Percentiles rank a stretch among this genome's conserved stretches.
These are phyloP conservation scores for Protobothrops flavoviridis DNA, from an alignment of 2,113 vertebrate species.

Conservation along the genomic window DNA sequence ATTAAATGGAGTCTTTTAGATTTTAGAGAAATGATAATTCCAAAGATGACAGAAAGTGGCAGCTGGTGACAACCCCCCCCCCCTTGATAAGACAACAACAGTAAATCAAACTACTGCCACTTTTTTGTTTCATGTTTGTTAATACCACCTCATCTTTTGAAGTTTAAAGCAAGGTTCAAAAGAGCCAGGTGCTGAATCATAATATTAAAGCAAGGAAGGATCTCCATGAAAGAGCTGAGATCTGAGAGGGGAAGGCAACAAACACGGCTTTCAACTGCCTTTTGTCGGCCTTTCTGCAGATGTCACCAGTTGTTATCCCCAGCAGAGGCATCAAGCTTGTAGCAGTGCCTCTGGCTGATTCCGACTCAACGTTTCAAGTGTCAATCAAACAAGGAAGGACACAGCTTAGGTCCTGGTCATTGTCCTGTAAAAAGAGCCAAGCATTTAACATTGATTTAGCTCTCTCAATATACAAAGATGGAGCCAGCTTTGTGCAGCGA, in stretches of 20 bases:
- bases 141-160: constrained; percentile 89
- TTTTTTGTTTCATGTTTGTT: constrained; percentile 89
- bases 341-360: constrained; percentile 96
- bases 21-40: constrained; percentile 89
- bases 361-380: constrained; percentile 97
- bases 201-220: constrained; percentile 90
- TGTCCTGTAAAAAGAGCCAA: constrained; percentile 97
- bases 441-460: constrained; percentile 94
- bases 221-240: constrained; percentile 84
- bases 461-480: constrained; percentile 93
- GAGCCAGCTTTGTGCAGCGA: constrained; percentile 83
- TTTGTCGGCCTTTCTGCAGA: constrained; percentile 96
- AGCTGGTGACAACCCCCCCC: constrained; percentile 86
- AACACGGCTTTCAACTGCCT: constrained; percentile 96
- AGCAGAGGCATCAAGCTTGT: constrained; percentile 93
- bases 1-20: constrained; percentile 88
- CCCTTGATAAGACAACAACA: constrained; percentile 88
- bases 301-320: constrained; percentile 98
- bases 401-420: constrained; percentile 91
- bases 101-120: constrained; percentile 88
- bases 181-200: constrained; percentile 93
- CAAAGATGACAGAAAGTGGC: constrained; percentile 91
- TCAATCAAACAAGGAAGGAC: constrained; percentile 93
- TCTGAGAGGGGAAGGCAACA: constrained; percentile 88
- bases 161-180: constrained; percentile 95